A percentile compares a stretch with the other conserved stretches of the same genome.
phyloP scores from a whole-genome alignment of 2,797 vertebrate genomes.

The Acomys russatus region DNA sequence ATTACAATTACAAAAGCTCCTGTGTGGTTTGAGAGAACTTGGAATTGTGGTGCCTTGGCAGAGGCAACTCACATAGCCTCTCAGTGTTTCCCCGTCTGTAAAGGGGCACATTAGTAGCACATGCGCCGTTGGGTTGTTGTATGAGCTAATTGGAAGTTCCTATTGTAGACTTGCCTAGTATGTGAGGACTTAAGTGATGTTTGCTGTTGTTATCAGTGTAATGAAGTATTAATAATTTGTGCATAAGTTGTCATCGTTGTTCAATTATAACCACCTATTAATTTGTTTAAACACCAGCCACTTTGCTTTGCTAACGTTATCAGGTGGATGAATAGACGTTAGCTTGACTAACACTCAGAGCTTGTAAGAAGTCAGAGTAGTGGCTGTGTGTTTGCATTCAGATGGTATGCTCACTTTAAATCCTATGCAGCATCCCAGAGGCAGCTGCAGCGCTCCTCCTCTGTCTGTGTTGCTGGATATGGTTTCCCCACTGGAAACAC shows the following conservation, averaged over 20 bases:
- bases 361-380: not conserved
- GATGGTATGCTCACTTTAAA: slow-evolving; percentile 29
- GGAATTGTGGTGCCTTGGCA: not conserved
- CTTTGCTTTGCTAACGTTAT: not conserved
- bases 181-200: not conserved
- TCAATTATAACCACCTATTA: not conserved
- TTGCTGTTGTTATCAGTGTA: not conserved
- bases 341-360: not conserved
- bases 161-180: not conserved
- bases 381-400: not conserved
- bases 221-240: not conserved
- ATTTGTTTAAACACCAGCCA: not conserved
- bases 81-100: not conserved
- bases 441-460: not conserved
- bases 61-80: not conserved
- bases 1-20: not conserved
- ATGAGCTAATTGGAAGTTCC: not conserved
- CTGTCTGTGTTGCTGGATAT: not conserved
- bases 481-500: not conserved
- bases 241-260: not conserved
- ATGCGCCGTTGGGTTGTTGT: not conserved
- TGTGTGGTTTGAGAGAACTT: not conserved
- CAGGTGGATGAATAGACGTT: not conserved
- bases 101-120: not conserved
- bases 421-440: not conserved